phyloP scores from a whole-genome alignment of 2,113 vertebrate species.

The Ammodramus savannarum region DNA sequence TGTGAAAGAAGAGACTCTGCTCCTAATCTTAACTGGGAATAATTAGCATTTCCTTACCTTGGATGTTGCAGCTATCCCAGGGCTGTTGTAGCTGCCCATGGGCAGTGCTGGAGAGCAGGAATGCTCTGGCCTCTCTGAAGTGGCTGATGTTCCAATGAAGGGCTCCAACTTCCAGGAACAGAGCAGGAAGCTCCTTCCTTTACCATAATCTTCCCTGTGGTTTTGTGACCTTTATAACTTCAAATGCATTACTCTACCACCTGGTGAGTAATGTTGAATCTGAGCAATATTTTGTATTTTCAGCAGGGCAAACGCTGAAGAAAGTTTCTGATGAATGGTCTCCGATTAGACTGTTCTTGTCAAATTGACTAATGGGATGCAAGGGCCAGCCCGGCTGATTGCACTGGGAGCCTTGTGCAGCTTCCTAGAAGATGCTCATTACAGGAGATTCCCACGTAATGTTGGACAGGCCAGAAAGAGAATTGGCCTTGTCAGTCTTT shows the following conservation, averaged over 20 bases:
- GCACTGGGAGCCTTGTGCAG: conserved; percentile 51
- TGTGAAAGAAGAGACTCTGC: not conserved
- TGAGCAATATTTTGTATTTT: conserved; percentile 24
- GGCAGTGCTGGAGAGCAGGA: not conserved
- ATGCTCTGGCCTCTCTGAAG: not conserved
- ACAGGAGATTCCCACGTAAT: conserved; percentile 51
- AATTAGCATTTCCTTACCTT: not conserved
- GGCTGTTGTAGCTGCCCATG: not conserved
- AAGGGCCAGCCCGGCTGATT: conserved; percentile 36
- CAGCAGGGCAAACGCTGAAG: conserved; percentile 16
- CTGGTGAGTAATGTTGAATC: not conserved
- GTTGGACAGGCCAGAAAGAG: conserved; percentile 53
- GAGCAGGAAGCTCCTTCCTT: not conserved
- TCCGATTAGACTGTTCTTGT: conserved; percentile 58
- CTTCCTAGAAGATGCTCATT: conserved; percentile 65
- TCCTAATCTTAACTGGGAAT: not conserved
- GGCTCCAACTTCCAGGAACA: not conserved
- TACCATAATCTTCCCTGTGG: not conserved
- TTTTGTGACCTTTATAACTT: not conserved
- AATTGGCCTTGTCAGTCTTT: conserved; percentile 63
- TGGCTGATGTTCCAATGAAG: not conserved
- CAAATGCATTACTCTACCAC: not conserved
- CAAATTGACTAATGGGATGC: conserved; percentile 71
- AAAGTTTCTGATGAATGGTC: conserved; percentile 52
- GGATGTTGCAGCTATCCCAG: not conserved